Evolutionary conservation across 2,113 vertebrate genomes (phyloP), one percentile per base, ranked within the genome.

Genomic region (Rhea pennata): DNA sequence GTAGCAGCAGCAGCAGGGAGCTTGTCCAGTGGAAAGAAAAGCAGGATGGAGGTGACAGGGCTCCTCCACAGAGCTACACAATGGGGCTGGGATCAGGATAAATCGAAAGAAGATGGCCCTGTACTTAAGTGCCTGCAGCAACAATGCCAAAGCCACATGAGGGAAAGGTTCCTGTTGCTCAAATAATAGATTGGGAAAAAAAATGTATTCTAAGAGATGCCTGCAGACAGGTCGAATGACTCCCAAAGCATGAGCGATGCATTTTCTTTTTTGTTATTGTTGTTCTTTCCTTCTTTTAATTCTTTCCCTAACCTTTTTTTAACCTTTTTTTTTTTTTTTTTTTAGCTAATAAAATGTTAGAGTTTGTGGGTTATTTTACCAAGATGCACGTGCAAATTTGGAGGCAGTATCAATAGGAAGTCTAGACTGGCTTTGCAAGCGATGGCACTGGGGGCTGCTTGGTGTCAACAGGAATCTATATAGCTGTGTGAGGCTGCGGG

Each of bases 351-450:
- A 72, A 89, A 69, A 21, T 1, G 9, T 31, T 24, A 69, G 15
- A 1, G 4, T 0, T 12, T n/a, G 29, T 16, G 3, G 3, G 26
- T 5, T 50, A 36, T 36, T 40, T 73, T 65, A 46, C 33, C 0
- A 0, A 6, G 31, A 72, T 40, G 11, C 4, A 33, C 0, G 2
- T 0, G 0, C 3, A 0, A 0, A 0, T 69, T 79, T 91, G 58
- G 71, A 83, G 40, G 53, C 71, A 86, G 8, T 66, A 50, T 46
- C 0, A 0, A 54, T 58, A 15, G 29, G 36, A 85, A 75, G 3
- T 77, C 72, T 87, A 83, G 53, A 36, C 42, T 0, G 0, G 20
- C 54, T 85, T 91, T n/a, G 40, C 70, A 87, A 79, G 66, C 9
- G 0, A n/a, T 61, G 27, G 10, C 33, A 24, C 22, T 84, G 64